phyloP scores from a whole-genome alignment of 2,888 invertebrate genomes.

The Epistrophella euchroma region DNA sequence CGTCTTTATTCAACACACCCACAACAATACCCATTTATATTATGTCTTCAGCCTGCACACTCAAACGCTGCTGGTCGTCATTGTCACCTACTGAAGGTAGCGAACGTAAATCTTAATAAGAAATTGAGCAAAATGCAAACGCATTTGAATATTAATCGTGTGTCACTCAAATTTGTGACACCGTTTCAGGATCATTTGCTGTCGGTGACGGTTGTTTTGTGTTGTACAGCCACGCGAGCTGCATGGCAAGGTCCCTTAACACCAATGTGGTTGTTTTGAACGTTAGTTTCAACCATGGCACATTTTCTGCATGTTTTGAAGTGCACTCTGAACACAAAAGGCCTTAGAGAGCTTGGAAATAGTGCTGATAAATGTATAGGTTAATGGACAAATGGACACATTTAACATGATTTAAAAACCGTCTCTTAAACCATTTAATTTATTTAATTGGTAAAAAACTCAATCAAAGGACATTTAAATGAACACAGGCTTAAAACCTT shows the following conservation, averaged over 20 bases:
- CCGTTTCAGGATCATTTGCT: not conserved
- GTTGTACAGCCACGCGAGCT: not conserved
- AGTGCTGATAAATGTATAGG: not conserved
- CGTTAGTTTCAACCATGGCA: not conserved
- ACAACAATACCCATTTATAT: not conserved
- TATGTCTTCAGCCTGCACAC: not conserved
- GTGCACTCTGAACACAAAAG: not conserved
- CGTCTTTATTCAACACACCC: not conserved
- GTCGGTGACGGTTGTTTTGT: not conserved
- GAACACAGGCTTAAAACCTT: not conserved
- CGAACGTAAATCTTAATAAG: conserved; percentile 9
- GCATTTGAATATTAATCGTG: conserved; percentile 65
- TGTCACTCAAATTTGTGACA: conserved; percentile 50
- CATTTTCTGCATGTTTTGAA: not conserved
- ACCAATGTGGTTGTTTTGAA: not conserved
- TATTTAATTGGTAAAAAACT: not conserved
- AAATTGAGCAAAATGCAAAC: conserved; percentile 22
- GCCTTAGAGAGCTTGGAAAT: not conserved
- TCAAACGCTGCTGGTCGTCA: not conserved
- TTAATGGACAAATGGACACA: not conserved
- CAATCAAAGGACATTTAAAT: not conserved
- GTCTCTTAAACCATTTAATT: not conserved
- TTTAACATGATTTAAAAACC: not conserved
- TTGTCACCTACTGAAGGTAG: not conserved
- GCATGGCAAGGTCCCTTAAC: not conserved